A percentile compares a stretch with the other conserved stretches of the same genome.
phyloP scores from a whole-genome alignment of 2,113 vertebrate genomes.

The Bubo blakistoni region DNA sequence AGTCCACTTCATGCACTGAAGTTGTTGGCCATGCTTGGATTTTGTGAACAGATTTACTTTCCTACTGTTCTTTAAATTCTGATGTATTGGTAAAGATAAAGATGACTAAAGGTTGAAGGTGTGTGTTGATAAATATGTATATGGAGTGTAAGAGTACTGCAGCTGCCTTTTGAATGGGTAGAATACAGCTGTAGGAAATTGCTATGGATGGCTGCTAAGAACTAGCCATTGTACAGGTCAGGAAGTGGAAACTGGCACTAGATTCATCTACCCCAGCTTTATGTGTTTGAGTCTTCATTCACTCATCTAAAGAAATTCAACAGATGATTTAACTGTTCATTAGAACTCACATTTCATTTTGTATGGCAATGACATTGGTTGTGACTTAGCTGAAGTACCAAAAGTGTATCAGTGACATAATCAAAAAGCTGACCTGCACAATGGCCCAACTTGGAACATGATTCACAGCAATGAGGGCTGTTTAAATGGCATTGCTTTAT shows the following conservation, averaged over 20 bases:
- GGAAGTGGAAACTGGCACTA: background rate
- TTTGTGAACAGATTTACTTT: conserved; percentile 39
- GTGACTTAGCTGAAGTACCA: background rate
- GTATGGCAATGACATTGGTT: background rate
- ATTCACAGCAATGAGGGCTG: background rate
- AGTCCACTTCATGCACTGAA: conserved; percentile 33
- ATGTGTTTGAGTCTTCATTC: background rate
- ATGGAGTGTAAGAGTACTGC: background rate
- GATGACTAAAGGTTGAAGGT: background rate
- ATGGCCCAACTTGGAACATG: background rate
- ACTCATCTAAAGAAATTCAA: background rate
- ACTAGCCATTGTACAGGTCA: background rate
- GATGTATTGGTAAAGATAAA: background rate
- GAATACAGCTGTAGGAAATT: background rate
- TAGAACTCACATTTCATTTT: background rate
- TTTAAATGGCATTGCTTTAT: background rate
- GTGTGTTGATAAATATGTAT: background rate
- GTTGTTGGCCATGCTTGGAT: conserved; percentile 19
- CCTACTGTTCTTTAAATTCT: background rate
- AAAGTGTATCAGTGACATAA: background rate
- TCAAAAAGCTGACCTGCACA: background rate
- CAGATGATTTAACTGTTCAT: background rate
- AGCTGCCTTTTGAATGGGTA: background rate
- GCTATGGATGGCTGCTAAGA: background rate
- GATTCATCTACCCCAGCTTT: background rate